Evolutionary conservation across 2,797 vertebrate species (phyloP).

Genomic region (Acrocephalus scirpaceus): DNA sequence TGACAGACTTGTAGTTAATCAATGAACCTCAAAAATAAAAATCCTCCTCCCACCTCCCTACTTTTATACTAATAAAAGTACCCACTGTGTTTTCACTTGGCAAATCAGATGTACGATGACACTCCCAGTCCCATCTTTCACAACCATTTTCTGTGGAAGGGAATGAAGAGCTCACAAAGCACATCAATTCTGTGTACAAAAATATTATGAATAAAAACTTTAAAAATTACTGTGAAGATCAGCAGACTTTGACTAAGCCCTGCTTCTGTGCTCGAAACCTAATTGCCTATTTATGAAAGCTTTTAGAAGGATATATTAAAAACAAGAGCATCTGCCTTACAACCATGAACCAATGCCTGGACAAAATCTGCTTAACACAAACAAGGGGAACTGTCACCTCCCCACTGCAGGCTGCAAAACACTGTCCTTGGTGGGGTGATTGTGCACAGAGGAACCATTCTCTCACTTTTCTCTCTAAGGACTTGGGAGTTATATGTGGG

Average conservation of each 20-base stretch:
- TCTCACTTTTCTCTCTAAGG: neutral
- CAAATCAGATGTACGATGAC: accelerated
- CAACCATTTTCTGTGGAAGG: neutral
- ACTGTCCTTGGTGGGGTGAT: neutral
- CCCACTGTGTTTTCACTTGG: neutral
- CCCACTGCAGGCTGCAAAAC: neutral
- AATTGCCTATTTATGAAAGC: neutral
- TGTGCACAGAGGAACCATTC: accelerated
- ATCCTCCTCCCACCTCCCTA: neutral
- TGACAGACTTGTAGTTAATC: neutral
- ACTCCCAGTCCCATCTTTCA: neutral
- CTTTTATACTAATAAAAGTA: neutral
- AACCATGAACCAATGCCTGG: neutral
- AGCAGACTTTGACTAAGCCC: neutral
- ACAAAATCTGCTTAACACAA: neutral
- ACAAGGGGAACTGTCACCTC: neutral
- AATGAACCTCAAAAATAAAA: neutral
- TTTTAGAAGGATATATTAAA: neutral
- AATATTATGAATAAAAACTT: neutral
- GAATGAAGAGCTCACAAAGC: neutral
- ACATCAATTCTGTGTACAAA: neutral
- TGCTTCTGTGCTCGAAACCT: neutral
- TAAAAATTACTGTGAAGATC: neutral
- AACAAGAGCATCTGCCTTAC: neutral
- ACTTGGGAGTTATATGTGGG: neutral